A percentile compares a stretch with the other conserved stretches of the same genome.
phyloP scores from a whole-genome alignment of 2,888 invertebrate genomes.

The Epirrhoe tristata region DNA sequence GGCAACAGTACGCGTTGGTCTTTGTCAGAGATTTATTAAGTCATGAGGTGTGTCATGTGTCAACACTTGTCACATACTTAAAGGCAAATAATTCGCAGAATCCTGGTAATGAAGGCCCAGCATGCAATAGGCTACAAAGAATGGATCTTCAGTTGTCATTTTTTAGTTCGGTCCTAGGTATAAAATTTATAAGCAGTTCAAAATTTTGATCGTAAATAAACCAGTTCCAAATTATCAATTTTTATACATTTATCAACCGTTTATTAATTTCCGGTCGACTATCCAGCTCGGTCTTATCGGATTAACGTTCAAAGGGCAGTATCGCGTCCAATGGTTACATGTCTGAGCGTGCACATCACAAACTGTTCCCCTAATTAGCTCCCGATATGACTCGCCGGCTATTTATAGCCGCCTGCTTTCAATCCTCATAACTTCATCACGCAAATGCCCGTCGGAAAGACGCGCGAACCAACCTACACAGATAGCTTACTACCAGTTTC shows the following conservation, averaged over 20 bases:
- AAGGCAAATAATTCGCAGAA: neutral
- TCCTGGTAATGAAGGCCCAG: neutral
- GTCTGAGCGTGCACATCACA: constrained; percentile 45
- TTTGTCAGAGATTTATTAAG: neutral
- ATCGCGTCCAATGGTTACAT: constrained; percentile 39
- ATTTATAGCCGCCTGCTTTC: constrained; percentile 59
- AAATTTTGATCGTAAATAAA: neutral
- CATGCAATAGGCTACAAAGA: neutral
- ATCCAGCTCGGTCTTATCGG: neutral
- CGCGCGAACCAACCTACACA: constrained; percentile 55
- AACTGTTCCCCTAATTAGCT: constrained; percentile 57
- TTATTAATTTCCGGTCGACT: neutral
- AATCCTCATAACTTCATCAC: constrained; percentile 46
- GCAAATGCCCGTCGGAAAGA: constrained; percentile 41
- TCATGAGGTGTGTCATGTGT: too few species aligned
- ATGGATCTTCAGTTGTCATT: too few species aligned
- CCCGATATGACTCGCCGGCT: constrained; percentile 58
- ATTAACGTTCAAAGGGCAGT: constrained; percentile 14
- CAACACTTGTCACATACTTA: too few species aligned
- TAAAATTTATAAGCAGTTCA: too few species aligned
- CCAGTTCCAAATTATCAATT: neutral
- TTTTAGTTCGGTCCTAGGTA: too few species aligned
- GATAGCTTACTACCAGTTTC: constrained; percentile 66
- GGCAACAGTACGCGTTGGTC: neutral
- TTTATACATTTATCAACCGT: neutral